Evolutionary conservation across 2,797 vertebrate species (phyloP).

Genomic region (Sternotherus odoratus): DNA sequence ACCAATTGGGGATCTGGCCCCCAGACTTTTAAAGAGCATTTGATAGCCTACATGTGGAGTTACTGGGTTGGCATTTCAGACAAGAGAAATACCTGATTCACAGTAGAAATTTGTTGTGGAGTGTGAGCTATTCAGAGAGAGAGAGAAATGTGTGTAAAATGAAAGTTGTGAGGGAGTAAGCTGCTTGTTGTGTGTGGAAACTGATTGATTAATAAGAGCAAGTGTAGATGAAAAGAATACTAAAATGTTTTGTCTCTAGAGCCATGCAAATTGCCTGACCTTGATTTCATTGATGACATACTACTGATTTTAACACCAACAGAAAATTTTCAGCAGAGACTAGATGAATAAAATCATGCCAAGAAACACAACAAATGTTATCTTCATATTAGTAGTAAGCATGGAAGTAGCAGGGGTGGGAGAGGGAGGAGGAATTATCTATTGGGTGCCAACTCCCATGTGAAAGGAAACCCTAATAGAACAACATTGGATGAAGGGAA

Average conservation of each 20-base stretch:
- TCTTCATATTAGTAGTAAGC: background rate
- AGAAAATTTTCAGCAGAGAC: background rate
- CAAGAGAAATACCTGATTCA: conserved; percentile 32
- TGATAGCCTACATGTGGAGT: conserved; percentile 16
- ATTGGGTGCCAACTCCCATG: background rate
- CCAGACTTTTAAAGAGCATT: background rate
- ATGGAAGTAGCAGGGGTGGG: background rate
- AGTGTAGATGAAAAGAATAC: background rate
- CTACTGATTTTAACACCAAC: background rate
- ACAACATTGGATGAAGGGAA: background rate
- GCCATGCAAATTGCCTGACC: background rate
- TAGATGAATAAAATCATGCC: background rate
- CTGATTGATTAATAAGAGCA: background rate
- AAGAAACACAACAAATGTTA: background rate
- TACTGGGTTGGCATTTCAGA: conserved; percentile 19
- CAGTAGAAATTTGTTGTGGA: conserved; percentile 45
- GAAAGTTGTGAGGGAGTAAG: background rate
- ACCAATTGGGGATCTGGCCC: background rate
- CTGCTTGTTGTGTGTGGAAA: background rate
- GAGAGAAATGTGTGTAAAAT: conserved; percentile 9
- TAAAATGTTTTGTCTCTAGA: background rate
- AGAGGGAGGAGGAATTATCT: background rate
- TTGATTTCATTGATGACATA: conserved; percentile 8
- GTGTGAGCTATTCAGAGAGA: conserved; percentile 15
- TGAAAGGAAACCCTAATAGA: background rate